phyloP scores from a whole-genome alignment of 2,888 invertebrate species.

The Oxytorus armatus region DNA sequence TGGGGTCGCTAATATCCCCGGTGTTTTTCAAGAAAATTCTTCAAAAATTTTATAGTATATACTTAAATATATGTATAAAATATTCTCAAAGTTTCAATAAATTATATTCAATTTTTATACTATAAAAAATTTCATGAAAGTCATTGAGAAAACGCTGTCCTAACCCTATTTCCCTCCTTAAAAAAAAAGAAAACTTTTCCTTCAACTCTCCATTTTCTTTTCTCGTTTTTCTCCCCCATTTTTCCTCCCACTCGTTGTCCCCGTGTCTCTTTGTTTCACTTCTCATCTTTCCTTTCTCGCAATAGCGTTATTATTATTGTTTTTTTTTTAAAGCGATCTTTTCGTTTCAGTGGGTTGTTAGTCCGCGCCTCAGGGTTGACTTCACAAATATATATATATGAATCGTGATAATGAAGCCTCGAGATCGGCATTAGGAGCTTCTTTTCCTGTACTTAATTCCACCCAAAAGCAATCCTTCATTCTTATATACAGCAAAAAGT shows the following conservation, averaged over 20 bases:
- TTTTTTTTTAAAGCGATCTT: conserved; percentile 68
- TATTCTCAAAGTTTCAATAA: too few species aligned
- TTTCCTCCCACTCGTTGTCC: conserved; percentile 62
- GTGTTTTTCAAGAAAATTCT: too few species aligned
- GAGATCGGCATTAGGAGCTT: conserved; percentile 56
- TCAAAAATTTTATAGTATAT: too few species aligned
- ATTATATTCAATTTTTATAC: too few species aligned
- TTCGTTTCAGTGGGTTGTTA: conserved; percentile 50
- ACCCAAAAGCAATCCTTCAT: conserved; percentile 73
- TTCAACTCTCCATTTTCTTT: conserved; percentile 60
- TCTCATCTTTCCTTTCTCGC: conserved; percentile 58
- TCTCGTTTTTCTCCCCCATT: conserved; percentile 73
- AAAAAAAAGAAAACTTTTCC: too few species aligned
- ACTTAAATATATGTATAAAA: too few species aligned
- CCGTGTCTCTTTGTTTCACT: conserved; percentile 65
- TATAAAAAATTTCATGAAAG: too few species aligned
- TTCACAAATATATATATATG: neutral
- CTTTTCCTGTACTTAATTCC: conserved; percentile 71
- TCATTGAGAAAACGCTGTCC: too few species aligned
- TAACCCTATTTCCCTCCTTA: too few species aligned
- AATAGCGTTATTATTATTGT: conserved; percentile 63
- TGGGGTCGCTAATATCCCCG: too few species aligned
- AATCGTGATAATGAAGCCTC: neutral
- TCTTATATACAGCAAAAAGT: conserved; percentile 65
- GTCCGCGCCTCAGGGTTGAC: conserved; percentile 26